These are phyloP conservation scores for Cydia amplana DNA, from an alignment of 1,140 invertebrate species.

Conservation along the genomic window DNA sequence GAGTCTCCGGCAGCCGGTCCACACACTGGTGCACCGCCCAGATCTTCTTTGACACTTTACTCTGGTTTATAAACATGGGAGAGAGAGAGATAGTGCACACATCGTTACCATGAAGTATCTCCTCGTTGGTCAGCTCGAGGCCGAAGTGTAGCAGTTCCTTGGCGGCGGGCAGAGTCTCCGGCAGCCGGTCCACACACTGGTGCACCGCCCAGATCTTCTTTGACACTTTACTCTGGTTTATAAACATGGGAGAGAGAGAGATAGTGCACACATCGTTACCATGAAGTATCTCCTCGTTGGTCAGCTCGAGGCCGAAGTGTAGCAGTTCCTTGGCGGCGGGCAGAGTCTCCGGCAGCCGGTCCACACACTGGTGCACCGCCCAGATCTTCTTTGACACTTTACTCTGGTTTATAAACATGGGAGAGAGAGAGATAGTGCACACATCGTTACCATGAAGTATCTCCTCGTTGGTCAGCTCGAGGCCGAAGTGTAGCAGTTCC, in stretches of 20 bases:
- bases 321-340: background rate
- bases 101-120: background rate
- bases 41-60: constrained; percentile 88
- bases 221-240: constrained; percentile 84
- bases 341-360: background rate
- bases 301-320: background rate
- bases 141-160: background rate
- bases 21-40: constrained; percentile 52
- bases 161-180: background rate
- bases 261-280: background rate
- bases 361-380: background rate
- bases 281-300: background rate
- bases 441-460: background rate
- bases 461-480: background rate
- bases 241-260: too few species aligned
- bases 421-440: too few species aligned
- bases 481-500: background rate
- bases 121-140: background rate
- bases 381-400: constrained; percentile 89
- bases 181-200: background rate
- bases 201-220: constrained; percentile 82
- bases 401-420: constrained; percentile 64
- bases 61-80: constrained; percentile 58
- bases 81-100: too few species aligned
- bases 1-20: background rate